Base-by-base conservation (phyloP, 1,140 invertebrate species). In the Whitmania pigra region DNA sequence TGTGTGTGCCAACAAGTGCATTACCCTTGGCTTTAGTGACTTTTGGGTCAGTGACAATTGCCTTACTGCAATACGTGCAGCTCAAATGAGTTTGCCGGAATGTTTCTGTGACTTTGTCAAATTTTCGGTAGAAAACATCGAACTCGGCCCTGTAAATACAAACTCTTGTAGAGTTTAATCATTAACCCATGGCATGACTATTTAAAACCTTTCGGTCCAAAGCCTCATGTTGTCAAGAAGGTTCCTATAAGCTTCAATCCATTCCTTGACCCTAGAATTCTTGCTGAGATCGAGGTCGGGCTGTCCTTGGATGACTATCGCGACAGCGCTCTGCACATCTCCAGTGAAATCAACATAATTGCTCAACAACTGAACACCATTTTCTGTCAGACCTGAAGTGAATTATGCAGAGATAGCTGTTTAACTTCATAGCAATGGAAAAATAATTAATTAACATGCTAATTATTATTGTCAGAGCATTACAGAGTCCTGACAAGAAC, bases 41-140 rank as follows among this genome's bases (percentile, higher is more conserved):
- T 31, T 63, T 63, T 3, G 22, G 57, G 57, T 63, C 87, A 63
- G 89, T 88, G 0, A 90, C 91, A 73, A 95, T 90, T 74, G 88
- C 90, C 83, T 95, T 95, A 5, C 91, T 90, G 85, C 94, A 97
- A 83, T 92, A 97, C 79, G 91, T 93, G 82, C 94, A 97, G 9
- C 90, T 89, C 36, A 95, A 87, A 79, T 88, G 92, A 69, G 94
- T 89, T 78, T 93, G 89, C 72, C 89, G 88, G 0, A 85, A 85
- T 25, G 88, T 87, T 66, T 87, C 84, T 15, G 84, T 84, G 31
- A 72, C 73, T 11, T 85, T 83, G 76, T 87, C 87, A 49, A 84
- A 84, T 7, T 83, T 81, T 77, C 87, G 87, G 79, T 89, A 85
- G 49, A 86, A 84, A 57, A 90, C 89, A 80, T 92, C 90, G 80